A percentile compares a stretch with the other conserved stretches of the same genome.
Conservation (phyloP, 2,797 vertebrate genomes). For the Gouania willdenowi region DNA sequence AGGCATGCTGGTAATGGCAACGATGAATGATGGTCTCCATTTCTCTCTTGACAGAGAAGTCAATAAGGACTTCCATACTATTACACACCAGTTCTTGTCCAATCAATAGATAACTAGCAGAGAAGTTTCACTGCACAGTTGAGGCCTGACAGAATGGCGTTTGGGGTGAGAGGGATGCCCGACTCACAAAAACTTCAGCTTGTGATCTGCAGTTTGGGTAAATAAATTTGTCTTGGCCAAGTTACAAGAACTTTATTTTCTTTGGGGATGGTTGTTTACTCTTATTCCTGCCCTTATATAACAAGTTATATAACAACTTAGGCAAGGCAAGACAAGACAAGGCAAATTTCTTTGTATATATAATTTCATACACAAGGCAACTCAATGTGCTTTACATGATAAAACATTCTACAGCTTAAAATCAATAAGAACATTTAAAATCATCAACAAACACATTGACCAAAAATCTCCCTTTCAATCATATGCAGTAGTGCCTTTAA, state of each 20-base stretch:
- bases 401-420: no score
- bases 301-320: no score
- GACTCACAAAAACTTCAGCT: slow-evolving; percentile 13
- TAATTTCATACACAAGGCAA: no score
- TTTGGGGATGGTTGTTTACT: slow-evolving; percentile 2
- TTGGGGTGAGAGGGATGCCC: slow-evolving; percentile 20
- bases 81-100: slow-evolving; percentile 68
- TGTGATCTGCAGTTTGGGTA: slow-evolving; percentile 37
- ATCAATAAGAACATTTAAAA: slow-evolving; percentile 24
- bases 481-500: no score
- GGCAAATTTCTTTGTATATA: no score
- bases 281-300: no score
- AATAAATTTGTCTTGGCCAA: slow-evolving; percentile 46
- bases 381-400: no score
- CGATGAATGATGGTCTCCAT: slow-evolving; percentile 77
- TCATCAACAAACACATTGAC: no score
- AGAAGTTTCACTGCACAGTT: slow-evolving; percentile 26
- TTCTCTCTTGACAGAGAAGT: slow-evolving; percentile 78
- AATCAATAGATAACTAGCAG: slow-evolving; percentile 51
- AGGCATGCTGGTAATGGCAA: slow-evolving; percentile 75
- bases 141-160: slow-evolving; percentile 20
- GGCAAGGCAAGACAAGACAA: no score
- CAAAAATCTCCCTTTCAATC: no score
- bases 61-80: slow-evolving; percentile 68
- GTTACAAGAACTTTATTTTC: slow-evolving; percentile 30